A percentile compares a stretch with the other conserved stretches of the same genome.
Evolutionary conservation across 2,888 invertebrate genomes (phyloP).

Genomic region (Caenorhabditis angaria): DNA sequence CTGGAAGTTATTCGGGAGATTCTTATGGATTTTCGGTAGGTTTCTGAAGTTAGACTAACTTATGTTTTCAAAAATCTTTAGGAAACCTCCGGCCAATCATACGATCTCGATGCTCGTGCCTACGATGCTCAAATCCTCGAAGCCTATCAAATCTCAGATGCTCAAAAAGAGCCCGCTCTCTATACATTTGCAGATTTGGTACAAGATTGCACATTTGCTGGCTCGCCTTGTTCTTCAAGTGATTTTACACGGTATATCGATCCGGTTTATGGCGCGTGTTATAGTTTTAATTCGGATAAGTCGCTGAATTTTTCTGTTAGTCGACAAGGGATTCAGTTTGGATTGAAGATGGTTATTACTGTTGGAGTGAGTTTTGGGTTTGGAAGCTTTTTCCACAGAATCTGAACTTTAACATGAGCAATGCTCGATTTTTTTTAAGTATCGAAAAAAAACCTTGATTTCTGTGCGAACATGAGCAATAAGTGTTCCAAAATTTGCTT

Average conservation of each 20-base stretch:
- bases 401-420: too few relatives aligned
- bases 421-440: too few relatives aligned
- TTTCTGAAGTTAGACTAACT: too few relatives aligned
- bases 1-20: slow-evolving; percentile 18
- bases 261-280: slow-evolving; percentile 56
- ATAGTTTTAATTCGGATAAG: slow-evolving; percentile 49
- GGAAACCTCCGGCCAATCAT: slow-evolving; percentile 8
- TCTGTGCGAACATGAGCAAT: too few relatives aligned
- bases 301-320: slow-evolving; percentile 38
- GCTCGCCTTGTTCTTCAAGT: slow-evolving; percentile 33
- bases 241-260: slow-evolving; percentile 49
- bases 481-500: too few relatives aligned
- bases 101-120: slow-evolving; percentile 36
- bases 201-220: slow-evolving; percentile 54
- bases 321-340: slow-evolving; percentile 54
- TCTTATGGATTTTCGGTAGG: slow-evolving; percentile 36
- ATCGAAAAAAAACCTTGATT: too few relatives aligned
- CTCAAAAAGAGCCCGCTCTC: slow-evolving; percentile 26
- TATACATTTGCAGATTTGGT: slow-evolving; percentile 49
- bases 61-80: too few relatives aligned
- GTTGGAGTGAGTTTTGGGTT: slow-evolving; percentile 25
- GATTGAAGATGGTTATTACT: slow-evolving; percentile 48
- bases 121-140: slow-evolving; percentile 40
- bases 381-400: background rate
- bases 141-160: slow-evolving; percentile 27